Base-by-base conservation (phyloP, 1,140 invertebrate species). In the Maniola jurtina region DNA sequence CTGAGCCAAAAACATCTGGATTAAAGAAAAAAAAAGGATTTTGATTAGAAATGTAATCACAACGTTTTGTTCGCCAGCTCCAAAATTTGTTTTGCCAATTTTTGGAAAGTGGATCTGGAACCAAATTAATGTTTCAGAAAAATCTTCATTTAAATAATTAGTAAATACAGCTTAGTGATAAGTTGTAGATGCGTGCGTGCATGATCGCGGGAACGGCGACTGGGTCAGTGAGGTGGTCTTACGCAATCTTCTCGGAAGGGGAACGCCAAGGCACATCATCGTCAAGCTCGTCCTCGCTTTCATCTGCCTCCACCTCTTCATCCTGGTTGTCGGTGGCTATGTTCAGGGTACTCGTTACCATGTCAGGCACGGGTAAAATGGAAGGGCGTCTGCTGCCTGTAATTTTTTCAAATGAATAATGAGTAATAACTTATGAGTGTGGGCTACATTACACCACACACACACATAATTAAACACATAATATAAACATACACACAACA, bases 191-290 rank as follows among this genome's bases (percentile, higher is more conserved):
- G 75, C 76, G 71, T 74, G 77, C 79, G 75, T 84, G 84, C 84
- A 83, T 80, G 77, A 75, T 81, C 81, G 84, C 77, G 64, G 47
- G 56, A 56, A 62, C 72, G 73, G 75, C 75, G 63, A 61, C 54
- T 60, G 16, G 68, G 54, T 60, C 25, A 63, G 42, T 48, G 42
- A 16, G 16, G 63, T 52, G 60, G 48, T 69, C 96, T 96, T 94
- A 97, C 95, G 96, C 95, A 79, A 97, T 97, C 89, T 96, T 97
- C 86, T 97, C 96, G 50, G 96, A 96, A 0, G 96, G 95, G 4
- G 96, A 96, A 72, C 96, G 92, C 96, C 96, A 97, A 2, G 96
- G 96, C 33, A 97, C 96, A 66, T 97, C 96, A 75, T 97, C 96
- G 40, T 97, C 96, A 58, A 97, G 93, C 84, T 97, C 96, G 73